Percentiles rank a stretch among this genome's conserved stretches.
phyloP scores from a whole-genome alignment of 2,113 vertebrate genomes.

The Amphilophus citrinellus region DNA sequence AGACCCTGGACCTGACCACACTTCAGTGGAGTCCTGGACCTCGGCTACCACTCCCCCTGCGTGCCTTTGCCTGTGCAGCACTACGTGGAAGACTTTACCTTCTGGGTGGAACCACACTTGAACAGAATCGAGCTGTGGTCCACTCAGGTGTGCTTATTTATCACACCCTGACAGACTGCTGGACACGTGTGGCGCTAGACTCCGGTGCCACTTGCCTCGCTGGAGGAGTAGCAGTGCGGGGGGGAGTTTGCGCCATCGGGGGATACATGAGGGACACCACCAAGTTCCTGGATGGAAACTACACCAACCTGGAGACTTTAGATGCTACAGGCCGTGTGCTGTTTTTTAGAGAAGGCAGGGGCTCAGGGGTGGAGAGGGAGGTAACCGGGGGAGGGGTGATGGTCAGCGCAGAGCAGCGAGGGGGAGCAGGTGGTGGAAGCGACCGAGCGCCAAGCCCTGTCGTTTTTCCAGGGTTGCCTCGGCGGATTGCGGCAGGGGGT shows the following conservation, averaged over 20 bases:
- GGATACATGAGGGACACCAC: conserved; percentile 85
- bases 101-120: conserved; percentile 84
- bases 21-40: conserved; percentile 62
- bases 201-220: conserved; percentile 84
- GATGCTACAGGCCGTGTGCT: conserved; percentile 84
- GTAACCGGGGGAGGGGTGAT: conserved; percentile 64
- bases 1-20: conserved; percentile 75
- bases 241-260: conserved; percentile 85
- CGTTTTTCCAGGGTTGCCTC: conserved; percentile 83
- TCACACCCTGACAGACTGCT: conserved; percentile 80
- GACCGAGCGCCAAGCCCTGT: conserved; percentile 82
- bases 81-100: conserved; percentile 83
- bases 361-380: conserved; percentile 77
- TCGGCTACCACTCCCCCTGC: conserved; percentile 67
- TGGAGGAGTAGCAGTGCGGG: conserved; percentile 83
- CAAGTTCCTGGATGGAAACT: conserved; percentile 82
- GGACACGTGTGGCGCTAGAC: conserved; percentile 83
- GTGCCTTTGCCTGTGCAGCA: conserved; percentile 80
- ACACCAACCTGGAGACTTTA: conserved; percentile 81
- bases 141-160: conserved; percentile 87
- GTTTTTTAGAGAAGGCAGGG: conserved; percentile 83
- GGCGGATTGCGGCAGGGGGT: conserved; percentile 81
- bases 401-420: conserved; percentile 66
- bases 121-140: conserved; percentile 83
- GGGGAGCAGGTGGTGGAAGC: conserved; percentile 66